These are phyloP conservation scores for Cephalopholis sonnerati DNA, from an alignment of 2,113 vertebrate genomes.

Conservation along the genomic window DNA sequence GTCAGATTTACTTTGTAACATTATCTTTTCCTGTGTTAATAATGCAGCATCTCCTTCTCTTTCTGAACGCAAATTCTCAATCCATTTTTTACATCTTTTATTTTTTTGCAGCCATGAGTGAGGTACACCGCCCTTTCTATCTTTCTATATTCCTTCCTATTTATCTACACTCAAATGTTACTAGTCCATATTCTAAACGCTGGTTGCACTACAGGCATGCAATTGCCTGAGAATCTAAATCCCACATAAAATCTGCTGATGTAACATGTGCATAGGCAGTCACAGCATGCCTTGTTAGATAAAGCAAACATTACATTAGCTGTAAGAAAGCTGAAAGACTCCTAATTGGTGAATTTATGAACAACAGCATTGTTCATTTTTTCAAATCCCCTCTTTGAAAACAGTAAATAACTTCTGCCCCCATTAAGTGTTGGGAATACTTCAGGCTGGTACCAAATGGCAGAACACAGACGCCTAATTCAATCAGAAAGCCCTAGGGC, in stretches of 20 bases:
- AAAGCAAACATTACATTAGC: constrained; percentile 36
- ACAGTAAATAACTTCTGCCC: constrained; percentile 71
- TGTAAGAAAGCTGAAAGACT: constrained; percentile 10
- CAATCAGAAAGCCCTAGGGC: constrained; percentile 79
- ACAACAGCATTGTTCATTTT: constrained; percentile 30
- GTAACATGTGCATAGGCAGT: background rate
- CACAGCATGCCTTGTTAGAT: constrained; percentile 9
- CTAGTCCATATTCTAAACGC: too few species aligned
- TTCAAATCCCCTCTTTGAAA: constrained; percentile 50
- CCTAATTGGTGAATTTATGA: constrained; percentile 54
- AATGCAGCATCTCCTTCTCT: too few species aligned
- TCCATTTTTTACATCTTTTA: too few species aligned
- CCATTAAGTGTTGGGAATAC: constrained; percentile 72
- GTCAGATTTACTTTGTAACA: too few species aligned
- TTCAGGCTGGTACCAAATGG: constrained; percentile 78
- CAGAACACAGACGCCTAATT: constrained; percentile 80
- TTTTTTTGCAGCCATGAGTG: too few species aligned
- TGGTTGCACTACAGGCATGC: background rate
- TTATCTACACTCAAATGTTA: too few species aligned
- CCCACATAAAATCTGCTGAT: constrained; percentile 16
- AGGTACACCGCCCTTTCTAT: too few species aligned
- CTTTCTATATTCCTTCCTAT: too few species aligned
- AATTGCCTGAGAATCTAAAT: constrained; percentile 4
- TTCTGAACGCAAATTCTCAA: too few species aligned
- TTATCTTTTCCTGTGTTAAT: too few species aligned